phyloP scores from a whole-genome alignment of 2,113 vertebrate genomes.

The Cepphus grylle region DNA sequence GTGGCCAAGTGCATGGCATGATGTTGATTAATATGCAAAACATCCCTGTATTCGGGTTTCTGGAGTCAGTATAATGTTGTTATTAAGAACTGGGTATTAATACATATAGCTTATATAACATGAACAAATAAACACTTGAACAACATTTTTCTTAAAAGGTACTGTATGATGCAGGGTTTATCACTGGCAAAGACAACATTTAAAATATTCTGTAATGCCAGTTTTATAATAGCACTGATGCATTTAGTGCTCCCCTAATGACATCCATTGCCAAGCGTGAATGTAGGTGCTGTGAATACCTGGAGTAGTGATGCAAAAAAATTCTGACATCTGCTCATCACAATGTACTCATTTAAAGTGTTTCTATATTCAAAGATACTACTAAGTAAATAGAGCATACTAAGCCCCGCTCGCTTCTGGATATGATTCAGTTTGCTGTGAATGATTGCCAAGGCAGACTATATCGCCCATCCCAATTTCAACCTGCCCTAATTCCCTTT shows the following conservation, averaged over 20 bases:
- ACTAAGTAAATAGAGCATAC: neutral
- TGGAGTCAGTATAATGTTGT: neutral
- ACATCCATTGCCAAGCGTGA: neutral
- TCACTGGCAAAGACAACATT: neutral
- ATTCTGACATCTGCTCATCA: neutral
- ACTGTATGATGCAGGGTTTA: neutral
- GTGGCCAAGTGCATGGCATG: neutral
- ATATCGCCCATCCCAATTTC: conserved; percentile 1
- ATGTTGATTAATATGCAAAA: neutral
- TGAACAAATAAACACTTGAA: neutral
- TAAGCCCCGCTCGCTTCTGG: conserved; percentile 9
- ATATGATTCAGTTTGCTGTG: conserved; percentile 28
- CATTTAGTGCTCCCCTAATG: neutral
- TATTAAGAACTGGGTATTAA: neutral
- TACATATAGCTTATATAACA: neutral
- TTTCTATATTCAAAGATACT: conserved; percentile 5
- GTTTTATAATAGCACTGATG: neutral
- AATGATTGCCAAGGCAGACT: conserved; percentile 36
- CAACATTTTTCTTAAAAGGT: neutral
- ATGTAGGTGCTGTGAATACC: neutral
- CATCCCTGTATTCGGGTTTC: neutral
- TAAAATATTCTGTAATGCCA: neutral
- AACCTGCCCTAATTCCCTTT: conserved; percentile 52
- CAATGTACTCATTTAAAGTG: neutral
- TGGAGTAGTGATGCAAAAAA: neutral